Evolutionary conservation across 2,797 vertebrate genomes (phyloP).

Genomic region (Megalops cyprinoides): DNA sequence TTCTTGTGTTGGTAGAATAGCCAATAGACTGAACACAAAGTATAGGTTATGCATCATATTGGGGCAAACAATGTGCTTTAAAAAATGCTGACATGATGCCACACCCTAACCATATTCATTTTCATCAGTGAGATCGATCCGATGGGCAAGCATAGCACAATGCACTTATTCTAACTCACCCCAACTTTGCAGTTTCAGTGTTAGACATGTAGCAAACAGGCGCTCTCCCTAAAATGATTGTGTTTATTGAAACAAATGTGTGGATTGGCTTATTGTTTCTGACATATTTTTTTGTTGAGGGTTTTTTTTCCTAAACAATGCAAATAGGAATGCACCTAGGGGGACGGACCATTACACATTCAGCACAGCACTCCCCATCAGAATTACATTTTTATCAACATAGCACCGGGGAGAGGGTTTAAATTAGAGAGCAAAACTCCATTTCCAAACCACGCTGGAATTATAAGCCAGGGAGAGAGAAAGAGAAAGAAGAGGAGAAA

Average conservation of each 20-base stretch:
- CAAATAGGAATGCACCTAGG: slow-evolving; percentile 34
- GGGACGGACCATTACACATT: slow-evolving; percentile 52
- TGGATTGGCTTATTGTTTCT: slow-evolving; percentile 46
- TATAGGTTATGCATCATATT: not conserved
- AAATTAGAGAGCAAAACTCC: slow-evolving; percentile 52
- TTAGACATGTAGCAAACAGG: slow-evolving; percentile 46
- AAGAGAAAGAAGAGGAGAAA: not conserved
- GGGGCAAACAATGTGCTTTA: not conserved
- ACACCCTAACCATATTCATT: too few species aligned
- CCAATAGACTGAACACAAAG: too few species aligned
- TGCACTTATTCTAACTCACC: not conserved
- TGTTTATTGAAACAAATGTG: slow-evolving; percentile 50
- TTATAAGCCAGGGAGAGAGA: slow-evolving; percentile 35
- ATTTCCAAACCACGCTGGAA: slow-evolving; percentile 48
- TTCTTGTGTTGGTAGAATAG: too few species aligned
- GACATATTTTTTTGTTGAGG: slow-evolving; percentile 52
- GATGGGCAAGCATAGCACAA: too few species aligned
- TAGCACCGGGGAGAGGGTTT: slow-evolving; percentile 49
- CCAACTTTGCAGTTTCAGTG: not conserved
- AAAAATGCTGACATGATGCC: not conserved
- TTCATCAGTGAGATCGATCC: not conserved
- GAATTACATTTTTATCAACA: slow-evolving; percentile 61
- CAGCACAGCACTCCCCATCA: slow-evolving; percentile 46
- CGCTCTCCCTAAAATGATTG: slow-evolving; percentile 32
- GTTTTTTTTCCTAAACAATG: slow-evolving; percentile 60